A percentile compares a stretch with the other conserved stretches of the same genome.
Evolutionary conservation across 2,888 invertebrate genomes (phyloP).

Genomic region (Dascillus cervinus): DNA sequence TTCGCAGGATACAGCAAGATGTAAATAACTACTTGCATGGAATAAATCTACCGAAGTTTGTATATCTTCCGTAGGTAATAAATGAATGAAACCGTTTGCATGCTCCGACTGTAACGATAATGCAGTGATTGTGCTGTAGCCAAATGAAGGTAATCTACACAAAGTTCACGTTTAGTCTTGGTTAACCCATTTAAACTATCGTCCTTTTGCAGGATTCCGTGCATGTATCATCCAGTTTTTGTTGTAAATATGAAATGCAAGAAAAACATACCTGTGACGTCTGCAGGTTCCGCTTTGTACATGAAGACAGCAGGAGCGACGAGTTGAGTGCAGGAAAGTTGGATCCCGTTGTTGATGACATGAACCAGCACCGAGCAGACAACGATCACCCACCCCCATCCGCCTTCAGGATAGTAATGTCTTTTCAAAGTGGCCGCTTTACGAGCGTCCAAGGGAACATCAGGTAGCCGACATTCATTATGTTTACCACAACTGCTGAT

Average conservation of each 20-base stretch:
- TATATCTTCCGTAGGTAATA: too few species aligned
- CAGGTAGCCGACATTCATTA: conserved; percentile 26
- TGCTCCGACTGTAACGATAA: conserved; percentile 5
- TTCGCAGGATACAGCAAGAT: background rate
- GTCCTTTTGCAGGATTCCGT: conserved; percentile 5
- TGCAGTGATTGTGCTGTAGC: conserved; percentile 5
- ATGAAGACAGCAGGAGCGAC: conserved; percentile 51
- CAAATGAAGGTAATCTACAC: conserved; percentile 6
- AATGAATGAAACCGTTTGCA: conserved; percentile 5
- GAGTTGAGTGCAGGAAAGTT: conserved; percentile 56
- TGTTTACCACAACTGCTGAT: conserved; percentile 21
- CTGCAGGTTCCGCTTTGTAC: conserved; percentile 53
- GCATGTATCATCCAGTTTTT: conserved; percentile 2
- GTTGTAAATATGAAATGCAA: too few species aligned
- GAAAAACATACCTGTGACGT: conserved; percentile 56
- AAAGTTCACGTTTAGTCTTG: conserved; percentile 7
- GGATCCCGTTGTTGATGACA: conserved; percentile 66
- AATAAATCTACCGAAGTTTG: too few species aligned
- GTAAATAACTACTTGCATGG: too few species aligned
- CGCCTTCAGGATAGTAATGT: conserved; percentile 80
- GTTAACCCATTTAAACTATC: conserved; percentile 9
- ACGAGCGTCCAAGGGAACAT: conserved; percentile 37
- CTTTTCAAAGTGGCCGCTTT: conserved; percentile 46
- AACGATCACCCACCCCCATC: conserved; percentile 79
- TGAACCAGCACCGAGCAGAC: conserved; percentile 66